Conservation (phyloP, 2,113 vertebrate species). For the Nettapus auritus region DNA sequence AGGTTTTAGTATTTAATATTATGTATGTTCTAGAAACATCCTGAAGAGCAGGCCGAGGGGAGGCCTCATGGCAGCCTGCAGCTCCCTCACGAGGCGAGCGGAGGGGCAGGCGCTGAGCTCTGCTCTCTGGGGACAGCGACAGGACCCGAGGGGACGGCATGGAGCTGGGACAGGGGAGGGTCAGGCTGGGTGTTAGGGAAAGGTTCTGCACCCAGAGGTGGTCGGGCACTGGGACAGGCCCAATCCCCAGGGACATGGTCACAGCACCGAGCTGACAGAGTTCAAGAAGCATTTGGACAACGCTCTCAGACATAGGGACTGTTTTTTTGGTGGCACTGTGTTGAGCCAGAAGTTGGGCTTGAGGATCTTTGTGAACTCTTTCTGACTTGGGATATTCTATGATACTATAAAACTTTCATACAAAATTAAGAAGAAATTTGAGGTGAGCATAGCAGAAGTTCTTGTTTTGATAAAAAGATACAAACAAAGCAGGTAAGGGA, state of each 20-base stretch:
- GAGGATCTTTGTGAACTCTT: neutral
- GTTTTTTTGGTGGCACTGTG: neutral
- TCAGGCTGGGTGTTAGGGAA: neutral
- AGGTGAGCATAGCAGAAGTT: neutral
- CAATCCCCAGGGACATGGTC: neutral
- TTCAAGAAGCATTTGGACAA: neutral
- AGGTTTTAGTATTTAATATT: neutral
- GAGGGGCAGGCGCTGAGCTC: no score
- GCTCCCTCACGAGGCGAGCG: neutral
- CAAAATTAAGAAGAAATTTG: neutral
- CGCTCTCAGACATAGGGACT: neutral
- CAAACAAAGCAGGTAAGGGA: neutral
- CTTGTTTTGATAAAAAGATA: neutral
- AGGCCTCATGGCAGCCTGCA: neutral
- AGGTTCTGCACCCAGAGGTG: neutral
- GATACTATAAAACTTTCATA: neutral
- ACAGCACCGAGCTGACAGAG: neutral
- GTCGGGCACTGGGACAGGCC: neutral
- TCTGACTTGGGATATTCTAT: neutral
- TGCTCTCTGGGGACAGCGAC: no score
- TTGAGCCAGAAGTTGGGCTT: neutral
- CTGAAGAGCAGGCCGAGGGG: neutral
- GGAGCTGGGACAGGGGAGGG: neutral
- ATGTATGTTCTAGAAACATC: neutral
- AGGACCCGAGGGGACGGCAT: neutral